Conservation (phyloP, 2,113 vertebrate genomes). For the Poecile atricapillus region DNA sequence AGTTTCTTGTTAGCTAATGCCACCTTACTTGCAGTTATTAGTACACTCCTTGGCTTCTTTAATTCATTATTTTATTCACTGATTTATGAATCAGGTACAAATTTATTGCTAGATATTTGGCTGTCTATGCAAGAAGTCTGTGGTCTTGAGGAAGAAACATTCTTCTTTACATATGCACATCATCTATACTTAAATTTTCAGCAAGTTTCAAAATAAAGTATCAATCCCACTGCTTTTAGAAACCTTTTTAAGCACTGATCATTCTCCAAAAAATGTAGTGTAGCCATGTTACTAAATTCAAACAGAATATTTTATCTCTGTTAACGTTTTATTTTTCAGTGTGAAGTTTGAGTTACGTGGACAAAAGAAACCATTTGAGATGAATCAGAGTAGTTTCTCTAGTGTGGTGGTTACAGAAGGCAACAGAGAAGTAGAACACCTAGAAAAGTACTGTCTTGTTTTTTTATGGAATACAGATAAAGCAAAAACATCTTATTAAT, state of each 20-base stretch:
- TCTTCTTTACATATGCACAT: neutral
- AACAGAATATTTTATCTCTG: neutral
- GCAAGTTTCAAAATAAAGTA: neutral
- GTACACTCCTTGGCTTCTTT: neutral
- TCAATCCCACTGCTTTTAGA: neutral
- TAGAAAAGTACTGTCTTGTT: neutral
- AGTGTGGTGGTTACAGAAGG: neutral
- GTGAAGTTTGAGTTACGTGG: neutral
- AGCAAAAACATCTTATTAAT: neutral
- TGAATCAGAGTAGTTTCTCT: neutral
- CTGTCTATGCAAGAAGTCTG: neutral
- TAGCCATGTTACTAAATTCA: neutral
- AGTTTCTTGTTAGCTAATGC: neutral
- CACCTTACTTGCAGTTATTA: neutral
- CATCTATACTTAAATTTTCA: neutral
- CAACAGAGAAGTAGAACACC: neutral
- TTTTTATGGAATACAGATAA: neutral
- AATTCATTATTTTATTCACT: neutral
- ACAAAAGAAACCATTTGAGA: neutral
- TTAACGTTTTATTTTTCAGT: neutral
- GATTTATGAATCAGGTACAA: neutral
- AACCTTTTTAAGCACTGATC: neutral
- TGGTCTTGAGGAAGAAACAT: neutral
- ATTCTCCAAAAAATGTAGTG: neutral
- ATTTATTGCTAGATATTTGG: neutral